A percentile compares a stretch with the other conserved stretches of the same genome.
Conservation (phyloP, 2,113 vertebrate genomes). For the Microcebus lehilahytsara region DNA sequence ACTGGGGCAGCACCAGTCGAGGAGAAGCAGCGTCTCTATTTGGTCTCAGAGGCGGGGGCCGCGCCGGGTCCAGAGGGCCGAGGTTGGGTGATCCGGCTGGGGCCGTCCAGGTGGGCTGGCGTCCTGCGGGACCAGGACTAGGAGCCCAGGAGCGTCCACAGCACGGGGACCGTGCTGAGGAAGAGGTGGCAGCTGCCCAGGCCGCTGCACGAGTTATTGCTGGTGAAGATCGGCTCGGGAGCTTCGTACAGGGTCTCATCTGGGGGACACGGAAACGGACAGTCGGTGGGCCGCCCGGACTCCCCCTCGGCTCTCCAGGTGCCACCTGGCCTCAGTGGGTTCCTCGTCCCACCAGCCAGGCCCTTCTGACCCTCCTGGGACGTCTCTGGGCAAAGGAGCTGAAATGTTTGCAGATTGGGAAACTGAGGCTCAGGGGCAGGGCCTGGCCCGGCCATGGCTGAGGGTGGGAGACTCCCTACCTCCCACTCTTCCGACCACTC, state of each 20-base stretch:
- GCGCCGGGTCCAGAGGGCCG: neutral
- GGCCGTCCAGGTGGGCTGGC: neutral
- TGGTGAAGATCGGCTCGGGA: slow-evolving; percentile 96
- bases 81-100: neutral
- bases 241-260: slow-evolving; percentile 96
- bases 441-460: neutral
- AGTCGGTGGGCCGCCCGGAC: neutral
- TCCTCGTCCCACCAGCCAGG: neutral
- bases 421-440: neutral
- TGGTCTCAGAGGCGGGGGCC: slow-evolving; percentile 32
- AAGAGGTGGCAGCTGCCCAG: slow-evolving; percentile 79
- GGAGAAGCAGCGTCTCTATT: slow-evolving; percentile 24
- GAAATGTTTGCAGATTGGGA: neutral
- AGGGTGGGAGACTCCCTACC: neutral
- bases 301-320: neutral
- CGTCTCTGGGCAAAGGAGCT: neutral
- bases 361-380: neutral
- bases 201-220: slow-evolving; percentile 91
- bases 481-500: neutral
- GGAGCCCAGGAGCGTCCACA: slow-evolving; percentile 85
- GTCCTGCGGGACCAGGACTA: slow-evolving; percentile 63
- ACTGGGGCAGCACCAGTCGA: neutral
- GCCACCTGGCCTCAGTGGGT: neutral
- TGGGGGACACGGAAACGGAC: slow-evolving; percentile 62
- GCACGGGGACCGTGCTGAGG: slow-evolving; percentile 81